Evolutionary conservation across 2,113 vertebrate genomes (phyloP).

Genomic region (Myrmecophaga tridactyla): DNA sequence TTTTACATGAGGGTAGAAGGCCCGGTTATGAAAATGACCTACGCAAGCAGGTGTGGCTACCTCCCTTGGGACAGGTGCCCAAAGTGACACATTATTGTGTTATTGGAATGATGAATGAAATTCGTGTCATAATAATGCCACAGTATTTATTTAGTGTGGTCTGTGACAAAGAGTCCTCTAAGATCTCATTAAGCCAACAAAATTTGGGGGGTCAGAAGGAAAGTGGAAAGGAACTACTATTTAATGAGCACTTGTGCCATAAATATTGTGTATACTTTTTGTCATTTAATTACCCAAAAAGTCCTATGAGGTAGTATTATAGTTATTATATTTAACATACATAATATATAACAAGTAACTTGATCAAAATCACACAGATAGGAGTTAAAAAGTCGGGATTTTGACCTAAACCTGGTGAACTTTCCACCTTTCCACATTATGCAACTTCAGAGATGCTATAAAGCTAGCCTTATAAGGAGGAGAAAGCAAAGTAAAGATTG

Average conservation of each 20-base stretch:
- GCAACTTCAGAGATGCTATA: background rate
- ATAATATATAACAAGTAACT: background rate
- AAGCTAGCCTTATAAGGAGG: background rate
- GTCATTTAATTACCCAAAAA: conserved; percentile 1
- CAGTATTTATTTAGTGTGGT: background rate
- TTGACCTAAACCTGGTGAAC: background rate
- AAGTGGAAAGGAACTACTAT: background rate
- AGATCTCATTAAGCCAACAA: background rate
- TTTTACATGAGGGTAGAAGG: background rate
- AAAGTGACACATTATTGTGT: background rate
- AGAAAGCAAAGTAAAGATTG: background rate
- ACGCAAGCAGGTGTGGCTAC: background rate
- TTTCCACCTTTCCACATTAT: background rate
- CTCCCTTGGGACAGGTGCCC: background rate
- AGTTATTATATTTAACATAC: background rate
- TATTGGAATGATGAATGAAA: conserved; percentile 14
- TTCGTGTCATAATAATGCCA: background rate
- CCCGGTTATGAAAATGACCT: background rate
- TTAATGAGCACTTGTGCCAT: background rate
- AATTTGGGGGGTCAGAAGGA: background rate
- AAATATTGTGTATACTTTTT: background rate
- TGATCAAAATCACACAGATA: background rate
- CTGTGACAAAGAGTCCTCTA: background rate
- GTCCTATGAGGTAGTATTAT: background rate
- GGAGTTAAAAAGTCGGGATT: background rate